Conservation (phyloP, 2,888 invertebrate species). For the Heliconius ethilla region DNA sequence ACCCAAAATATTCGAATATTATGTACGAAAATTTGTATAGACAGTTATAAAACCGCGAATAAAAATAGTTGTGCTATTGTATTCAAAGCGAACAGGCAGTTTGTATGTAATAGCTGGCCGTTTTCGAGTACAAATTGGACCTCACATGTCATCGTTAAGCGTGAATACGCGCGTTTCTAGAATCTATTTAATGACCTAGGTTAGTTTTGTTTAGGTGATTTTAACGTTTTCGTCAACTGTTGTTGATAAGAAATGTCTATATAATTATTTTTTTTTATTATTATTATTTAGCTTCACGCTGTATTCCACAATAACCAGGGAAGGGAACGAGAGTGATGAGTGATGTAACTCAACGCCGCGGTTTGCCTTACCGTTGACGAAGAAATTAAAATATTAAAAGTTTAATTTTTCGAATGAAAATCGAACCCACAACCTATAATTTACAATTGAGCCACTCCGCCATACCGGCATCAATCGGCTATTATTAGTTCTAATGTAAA, state of each 20-base stretch:
- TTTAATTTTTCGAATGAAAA: too few relatives aligned
- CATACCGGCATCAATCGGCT: too few relatives aligned
- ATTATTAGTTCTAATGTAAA: not conserved
- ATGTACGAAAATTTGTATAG: slow-evolving; percentile 26
- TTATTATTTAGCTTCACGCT: too few relatives aligned
- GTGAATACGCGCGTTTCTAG: slow-evolving; percentile 37
- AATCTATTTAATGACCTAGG: slow-evolving; percentile 48
- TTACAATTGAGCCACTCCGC: too few relatives aligned
- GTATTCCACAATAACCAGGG: too few relatives aligned
- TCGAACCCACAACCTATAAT: too few relatives aligned
- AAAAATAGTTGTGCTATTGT: slow-evolving; percentile 71
- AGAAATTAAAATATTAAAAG: too few relatives aligned
- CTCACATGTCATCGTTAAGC: slow-evolving; percentile 59
- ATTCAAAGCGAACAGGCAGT: slow-evolving; percentile 73
- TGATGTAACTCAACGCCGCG: too few relatives aligned
- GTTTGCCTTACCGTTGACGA: too few relatives aligned
- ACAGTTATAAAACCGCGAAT: slow-evolving; percentile 49
- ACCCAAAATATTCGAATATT: slow-evolving; percentile 5
- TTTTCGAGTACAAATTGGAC: slow-evolving; percentile 74
- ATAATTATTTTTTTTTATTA: too few relatives aligned
- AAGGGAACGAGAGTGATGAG: too few relatives aligned
- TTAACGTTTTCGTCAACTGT: not conserved
- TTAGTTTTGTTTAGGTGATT: slow-evolving; percentile 48
- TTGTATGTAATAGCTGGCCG: slow-evolving; percentile 62
- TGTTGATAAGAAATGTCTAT: not conserved